These are phyloP conservation scores for Cisticola juncidis DNA, from an alignment of 2,113 vertebrate genomes.

Conservation along the genomic window DNA sequence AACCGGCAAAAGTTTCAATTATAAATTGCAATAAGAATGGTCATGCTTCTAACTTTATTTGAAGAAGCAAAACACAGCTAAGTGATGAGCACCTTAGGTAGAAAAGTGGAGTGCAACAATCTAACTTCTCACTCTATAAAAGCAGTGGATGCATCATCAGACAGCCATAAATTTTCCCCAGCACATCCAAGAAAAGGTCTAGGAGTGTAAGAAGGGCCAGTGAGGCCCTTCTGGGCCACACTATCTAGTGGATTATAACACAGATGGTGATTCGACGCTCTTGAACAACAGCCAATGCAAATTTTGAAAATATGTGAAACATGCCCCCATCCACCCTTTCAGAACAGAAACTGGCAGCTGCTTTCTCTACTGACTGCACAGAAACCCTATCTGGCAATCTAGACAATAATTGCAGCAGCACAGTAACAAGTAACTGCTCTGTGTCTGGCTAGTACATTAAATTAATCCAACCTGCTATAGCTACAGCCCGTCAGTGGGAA, in stretches of 20 bases:
- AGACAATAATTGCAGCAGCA: constrained; percentile 50
- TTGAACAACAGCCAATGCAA: constrained; percentile 54
- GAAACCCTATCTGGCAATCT: constrained; percentile 52
- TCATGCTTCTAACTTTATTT: neutral
- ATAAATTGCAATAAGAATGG: neutral
- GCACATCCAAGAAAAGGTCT: neutral
- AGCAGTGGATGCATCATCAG: neutral
- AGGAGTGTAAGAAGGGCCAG: neutral
- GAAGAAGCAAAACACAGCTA: neutral
- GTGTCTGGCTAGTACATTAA: constrained; percentile 56
- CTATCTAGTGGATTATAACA: constrained; percentile 37
- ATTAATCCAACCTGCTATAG: constrained; percentile 60
- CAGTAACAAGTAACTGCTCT: constrained; percentile 50
- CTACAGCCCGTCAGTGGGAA: constrained; percentile 13
- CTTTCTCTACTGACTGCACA: constrained; percentile 27
- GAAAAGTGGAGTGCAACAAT: neutral
- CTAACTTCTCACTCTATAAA: neutral
- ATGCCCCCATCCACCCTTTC: constrained; percentile 42
- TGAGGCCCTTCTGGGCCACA: constrained; percentile 40
- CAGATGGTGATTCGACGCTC: constrained; percentile 28
- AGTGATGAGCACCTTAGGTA: neutral
- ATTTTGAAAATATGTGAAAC: constrained; percentile 57
- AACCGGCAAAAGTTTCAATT: neutral
- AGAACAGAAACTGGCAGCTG: constrained; percentile 57
- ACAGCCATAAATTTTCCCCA: neutral